Percentiles rank a stretch among this genome's conserved stretches.
Evolutionary conservation across 2,797 vertebrate species (phyloP).

Genomic region (Leptoclinus maculatus): DNA sequence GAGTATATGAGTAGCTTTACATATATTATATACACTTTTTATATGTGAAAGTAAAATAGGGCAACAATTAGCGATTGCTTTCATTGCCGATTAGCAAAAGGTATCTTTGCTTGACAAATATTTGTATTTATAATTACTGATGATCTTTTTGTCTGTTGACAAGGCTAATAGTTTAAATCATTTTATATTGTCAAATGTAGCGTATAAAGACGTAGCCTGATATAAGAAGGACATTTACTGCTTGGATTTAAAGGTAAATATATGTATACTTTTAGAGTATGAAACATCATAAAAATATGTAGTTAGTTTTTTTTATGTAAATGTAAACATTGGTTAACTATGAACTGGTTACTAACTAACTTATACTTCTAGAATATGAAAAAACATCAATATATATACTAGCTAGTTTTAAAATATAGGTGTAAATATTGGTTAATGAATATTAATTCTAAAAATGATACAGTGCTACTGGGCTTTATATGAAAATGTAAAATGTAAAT

Average conservation of each 20-base stretch:
- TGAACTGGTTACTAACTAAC: no score
- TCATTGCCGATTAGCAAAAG: not conserved
- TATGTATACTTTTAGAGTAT: not conserved
- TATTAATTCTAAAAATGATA: no score
- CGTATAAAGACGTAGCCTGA: not conserved
- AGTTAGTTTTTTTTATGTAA: not conserved
- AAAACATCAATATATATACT: not conserved
- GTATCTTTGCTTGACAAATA: not conserved
- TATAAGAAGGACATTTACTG: not conserved
- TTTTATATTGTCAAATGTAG: not conserved
- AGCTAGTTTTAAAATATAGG: not conserved
- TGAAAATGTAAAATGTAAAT: not conserved
- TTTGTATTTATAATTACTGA: not conserved
- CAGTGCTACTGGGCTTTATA: not conserved
- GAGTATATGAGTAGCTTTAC: not conserved
- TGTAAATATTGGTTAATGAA: not conserved
- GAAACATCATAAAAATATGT: not conserved
- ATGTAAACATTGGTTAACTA: not conserved
- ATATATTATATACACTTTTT: not conserved
- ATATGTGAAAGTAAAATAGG: not conserved
- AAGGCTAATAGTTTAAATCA: no score
- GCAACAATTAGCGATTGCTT: not conserved
- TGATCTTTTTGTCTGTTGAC: not conserved
- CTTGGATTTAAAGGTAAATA: not conserved
- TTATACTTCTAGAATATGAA: not conserved